phyloP scores from a whole-genome alignment of 2,113 vertebrate species.

The Vulpes ferrilata region DNA sequence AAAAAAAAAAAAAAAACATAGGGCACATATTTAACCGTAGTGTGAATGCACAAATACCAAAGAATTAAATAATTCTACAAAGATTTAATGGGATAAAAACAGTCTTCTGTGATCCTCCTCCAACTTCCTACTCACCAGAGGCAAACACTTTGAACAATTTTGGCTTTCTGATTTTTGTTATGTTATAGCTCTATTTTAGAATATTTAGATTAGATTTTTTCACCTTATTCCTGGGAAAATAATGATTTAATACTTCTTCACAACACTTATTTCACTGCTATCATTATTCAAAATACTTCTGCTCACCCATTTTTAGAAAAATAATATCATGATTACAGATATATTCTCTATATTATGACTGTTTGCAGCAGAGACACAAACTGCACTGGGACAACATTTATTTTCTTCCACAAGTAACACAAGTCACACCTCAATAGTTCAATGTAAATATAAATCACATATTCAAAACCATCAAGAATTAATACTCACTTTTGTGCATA shows the following conservation, averaged over 20 bases:
- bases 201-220: neutral
- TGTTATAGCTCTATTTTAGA: neutral
- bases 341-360: neutral
- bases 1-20: neutral
- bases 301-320: neutral
- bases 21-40: neutral
- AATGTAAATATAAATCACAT: neutral
- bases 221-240: neutral
- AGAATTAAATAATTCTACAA: neutral
- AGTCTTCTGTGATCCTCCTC: neutral
- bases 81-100: neutral
- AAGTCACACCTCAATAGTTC: neutral
- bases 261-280: rapidly evolving
- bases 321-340: neutral
- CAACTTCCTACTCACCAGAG: neutral
- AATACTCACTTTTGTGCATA: neutral
- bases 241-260: neutral
- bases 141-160: neutral
- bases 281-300: neutral
- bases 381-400: neutral
- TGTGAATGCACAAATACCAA: neutral
- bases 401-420: neutral
- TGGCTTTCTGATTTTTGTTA: neutral
- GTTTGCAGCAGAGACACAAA: neutral
- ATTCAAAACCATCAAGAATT: neutral